Conservation (phyloP, 2,888 invertebrate species). For the Lasioglossum oenotherae region DNA sequence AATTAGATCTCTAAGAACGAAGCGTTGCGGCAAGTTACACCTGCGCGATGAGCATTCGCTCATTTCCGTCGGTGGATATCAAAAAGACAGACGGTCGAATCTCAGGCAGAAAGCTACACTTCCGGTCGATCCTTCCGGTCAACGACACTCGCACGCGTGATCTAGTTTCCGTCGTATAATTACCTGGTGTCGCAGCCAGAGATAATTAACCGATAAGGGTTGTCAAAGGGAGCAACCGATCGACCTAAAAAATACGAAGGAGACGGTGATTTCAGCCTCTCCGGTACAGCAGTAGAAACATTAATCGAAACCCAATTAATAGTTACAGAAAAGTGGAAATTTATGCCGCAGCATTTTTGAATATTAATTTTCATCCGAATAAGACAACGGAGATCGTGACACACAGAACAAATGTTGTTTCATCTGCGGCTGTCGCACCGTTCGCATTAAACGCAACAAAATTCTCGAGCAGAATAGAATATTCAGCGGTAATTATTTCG, state of each 20-base stretch:
- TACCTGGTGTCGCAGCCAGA: conserved; percentile 74
- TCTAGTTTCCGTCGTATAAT: conserved; percentile 79
- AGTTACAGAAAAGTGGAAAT: not conserved
- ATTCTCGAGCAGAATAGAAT: not conserved
- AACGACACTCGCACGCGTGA: conserved; percentile 49
- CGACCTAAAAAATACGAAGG: conserved; percentile 28
- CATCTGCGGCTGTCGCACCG: not conserved
- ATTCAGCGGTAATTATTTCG: not conserved
- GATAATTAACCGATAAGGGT: conserved; percentile 76
- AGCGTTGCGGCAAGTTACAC: not conserved
- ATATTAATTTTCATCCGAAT: not conserved
- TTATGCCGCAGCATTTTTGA: not conserved
- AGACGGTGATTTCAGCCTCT: conserved; percentile 2
- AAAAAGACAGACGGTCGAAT: conserved; percentile 46
- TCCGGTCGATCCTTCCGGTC: conserved; percentile 73
- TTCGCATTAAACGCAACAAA: not conserved
- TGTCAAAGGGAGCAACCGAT: conserved; percentile 8
- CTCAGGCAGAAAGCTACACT: conserved; percentile 62
- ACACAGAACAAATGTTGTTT: not conserved
- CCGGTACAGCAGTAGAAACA: not conserved
- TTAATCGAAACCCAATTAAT: not conserved
- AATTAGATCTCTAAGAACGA: conserved; percentile 4
- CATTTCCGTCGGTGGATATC: conserved; percentile 29
- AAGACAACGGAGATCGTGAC: not conserved
- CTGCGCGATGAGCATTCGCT: not conserved